Base-by-base conservation (phyloP, 2,113 vertebrate species). In the Calidris pugnax region DNA sequence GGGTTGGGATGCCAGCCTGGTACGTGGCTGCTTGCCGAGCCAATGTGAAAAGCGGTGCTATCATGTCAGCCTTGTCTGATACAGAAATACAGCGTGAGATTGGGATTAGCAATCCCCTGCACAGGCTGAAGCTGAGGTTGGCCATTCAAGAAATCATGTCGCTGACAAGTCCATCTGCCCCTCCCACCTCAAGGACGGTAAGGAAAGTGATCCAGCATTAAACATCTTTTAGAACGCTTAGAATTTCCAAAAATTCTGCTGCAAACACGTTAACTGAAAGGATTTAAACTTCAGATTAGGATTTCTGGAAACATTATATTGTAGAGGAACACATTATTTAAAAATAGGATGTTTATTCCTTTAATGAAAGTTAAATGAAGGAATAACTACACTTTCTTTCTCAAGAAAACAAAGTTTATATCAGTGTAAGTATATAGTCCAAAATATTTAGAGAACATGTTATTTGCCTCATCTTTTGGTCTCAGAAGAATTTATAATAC, bases 101-200 rank as follows among this genome's bases (percentile, higher is more conserved):
- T 1, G 99, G 99, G 11, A 99, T 99, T 97, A 99, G 99, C 95
- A 99, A 99, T 96, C 99, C 99, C 0, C 93, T 99, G 33, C 99
- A 99, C 96, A 98, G 99, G 10, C 98, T 99, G 82, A 99, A 99
- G 80, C 98, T 99, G 5, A 97, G 99, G 45, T 98, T 99, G 53
- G 99, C 99, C 90, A 99, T 99, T 95, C 99, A 99, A 97, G 99
- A 99, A 91, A 99, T 99, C 97, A 99, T 99, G 99, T 99, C 99
- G 0, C 97, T 99, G 7, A 99, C 99, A 37, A 99, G 99, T 95
- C 99, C 99, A 0, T 99, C 99, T 2, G 99, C 99, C 9, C 99
- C 99, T 7, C 98, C 99, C 47, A 99, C 99, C 15, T 99, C 99
- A 1, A 98, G 99, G 98, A 99, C 99, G 99, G 99, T 99, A 98